These are phyloP conservation scores for Ryuthela nishihirai DNA, from an alignment of 2,888 invertebrate species.

Conservation along the genomic window DNA sequence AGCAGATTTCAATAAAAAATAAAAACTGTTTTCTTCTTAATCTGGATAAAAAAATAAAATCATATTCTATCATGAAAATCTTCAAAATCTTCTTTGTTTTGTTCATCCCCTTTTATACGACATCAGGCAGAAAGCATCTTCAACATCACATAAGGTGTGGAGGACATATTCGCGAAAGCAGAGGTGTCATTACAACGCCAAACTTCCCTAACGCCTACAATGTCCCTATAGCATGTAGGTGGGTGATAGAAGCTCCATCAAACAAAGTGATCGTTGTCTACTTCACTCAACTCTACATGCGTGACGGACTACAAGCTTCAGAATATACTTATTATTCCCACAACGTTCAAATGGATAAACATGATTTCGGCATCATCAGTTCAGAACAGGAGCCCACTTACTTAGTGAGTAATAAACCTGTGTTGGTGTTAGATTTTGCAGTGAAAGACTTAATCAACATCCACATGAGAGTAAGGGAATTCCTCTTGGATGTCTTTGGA, in stretches of 20 bases:
- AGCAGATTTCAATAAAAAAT: no score
- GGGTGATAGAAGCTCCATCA: slow-evolving; percentile 71
- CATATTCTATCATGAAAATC: no score
- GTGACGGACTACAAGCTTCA: slow-evolving; percentile 41
- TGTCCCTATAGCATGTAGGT: slow-evolving; percentile 79
- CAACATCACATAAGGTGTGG: no score
- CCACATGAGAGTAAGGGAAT: slow-evolving; percentile 74
- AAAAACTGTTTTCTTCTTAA: no score
- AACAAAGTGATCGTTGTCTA: slow-evolving; percentile 70
- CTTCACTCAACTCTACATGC: slow-evolving; percentile 79
- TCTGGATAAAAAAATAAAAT: no score
- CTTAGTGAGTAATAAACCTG: slow-evolving; percentile 60
- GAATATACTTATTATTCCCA: slow-evolving; percentile 47
- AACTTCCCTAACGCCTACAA: slow-evolving; percentile 76
- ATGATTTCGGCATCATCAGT: slow-evolving; percentile 29
- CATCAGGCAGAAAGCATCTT: no score
- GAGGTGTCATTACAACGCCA: slow-evolving; percentile 73
- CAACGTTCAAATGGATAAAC: slow-evolving; percentile 30
- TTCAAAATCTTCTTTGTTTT: no score
- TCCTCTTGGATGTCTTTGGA: slow-evolving; percentile 78
- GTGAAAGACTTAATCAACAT: slow-evolving; percentile 60
- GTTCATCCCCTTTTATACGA: no score
- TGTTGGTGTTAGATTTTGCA: slow-evolving; percentile 71
- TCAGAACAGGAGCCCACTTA: slow-evolving; percentile 43
- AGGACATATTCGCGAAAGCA: no score